Conservation (phyloP, 2,888 invertebrate species). For the Onchidella celtica region DNA sequence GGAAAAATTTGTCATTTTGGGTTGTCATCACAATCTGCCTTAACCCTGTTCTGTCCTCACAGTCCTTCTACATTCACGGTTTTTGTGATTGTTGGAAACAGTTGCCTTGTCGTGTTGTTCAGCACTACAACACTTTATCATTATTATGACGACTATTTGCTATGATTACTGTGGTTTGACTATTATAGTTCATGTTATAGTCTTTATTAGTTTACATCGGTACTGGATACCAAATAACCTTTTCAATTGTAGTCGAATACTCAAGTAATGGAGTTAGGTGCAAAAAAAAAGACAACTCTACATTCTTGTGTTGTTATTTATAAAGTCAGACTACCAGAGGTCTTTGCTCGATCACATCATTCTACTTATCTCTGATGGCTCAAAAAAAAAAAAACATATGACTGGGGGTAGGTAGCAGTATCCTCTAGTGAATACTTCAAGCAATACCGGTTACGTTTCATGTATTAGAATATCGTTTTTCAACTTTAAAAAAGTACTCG, state of each 20-base stretch:
- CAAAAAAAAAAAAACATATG: no score
- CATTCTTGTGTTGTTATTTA: background rate
- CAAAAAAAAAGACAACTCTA: background rate
- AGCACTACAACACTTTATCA: background rate
- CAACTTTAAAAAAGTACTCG: no score
- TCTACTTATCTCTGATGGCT: no score
- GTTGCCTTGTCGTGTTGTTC: background rate
- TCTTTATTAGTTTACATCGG: slow-evolving; percentile 16
- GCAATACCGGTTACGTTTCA: no score
- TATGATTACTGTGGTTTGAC: background rate
- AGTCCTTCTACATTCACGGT: background rate
- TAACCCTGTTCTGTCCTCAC: background rate
- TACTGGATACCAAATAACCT: slow-evolving; percentile 31
- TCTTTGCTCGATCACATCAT: no score
- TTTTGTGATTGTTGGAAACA: background rate
- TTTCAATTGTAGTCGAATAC: slow-evolving; percentile 8
- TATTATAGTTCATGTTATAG: background rate
- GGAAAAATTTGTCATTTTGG: no score
- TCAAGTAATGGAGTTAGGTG: background rate
- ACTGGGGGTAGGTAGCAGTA: no score
- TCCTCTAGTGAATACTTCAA: no score
- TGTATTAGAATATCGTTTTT: no score
- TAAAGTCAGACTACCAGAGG: no score
- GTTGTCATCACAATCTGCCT: background rate
- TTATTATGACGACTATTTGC: background rate